A percentile compares a stretch with the other conserved stretches of the same genome.
These are phyloP conservation scores for Epinephelus fuscoguttatus DNA, from an alignment of 2,113 vertebrate species.

Conservation along the genomic window DNA sequence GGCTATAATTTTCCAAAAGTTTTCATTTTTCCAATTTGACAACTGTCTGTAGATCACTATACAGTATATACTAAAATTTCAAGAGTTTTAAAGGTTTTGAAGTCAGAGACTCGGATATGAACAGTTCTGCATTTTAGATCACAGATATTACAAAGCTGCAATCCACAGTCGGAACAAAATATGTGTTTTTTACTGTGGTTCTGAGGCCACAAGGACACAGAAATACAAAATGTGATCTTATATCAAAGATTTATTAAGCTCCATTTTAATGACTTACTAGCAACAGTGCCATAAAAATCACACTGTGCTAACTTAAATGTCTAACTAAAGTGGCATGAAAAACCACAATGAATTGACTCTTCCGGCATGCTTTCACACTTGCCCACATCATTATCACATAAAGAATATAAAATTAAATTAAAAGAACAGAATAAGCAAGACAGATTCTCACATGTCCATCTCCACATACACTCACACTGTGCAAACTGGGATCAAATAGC, in stretches of 20 bases:
- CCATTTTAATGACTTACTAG: background rate
- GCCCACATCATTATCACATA: background rate
- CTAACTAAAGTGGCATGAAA: slow-evolving; percentile 5
- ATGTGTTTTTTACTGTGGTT: background rate
- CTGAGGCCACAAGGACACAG: background rate
- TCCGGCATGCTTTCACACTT: background rate
- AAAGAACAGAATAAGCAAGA: background rate
- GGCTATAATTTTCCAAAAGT: too few species aligned
- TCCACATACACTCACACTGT: background rate
- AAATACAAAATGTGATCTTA: background rate
- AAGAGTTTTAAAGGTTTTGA: background rate
- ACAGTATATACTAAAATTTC: background rate
- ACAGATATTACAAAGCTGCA: background rate
- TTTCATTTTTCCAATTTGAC: background rate
- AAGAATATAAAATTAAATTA: slow-evolving; percentile 14
- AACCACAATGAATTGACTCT: slow-evolving; percentile 5
- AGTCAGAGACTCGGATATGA: background rate
- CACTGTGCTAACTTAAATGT: background rate
- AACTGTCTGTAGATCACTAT: background rate
- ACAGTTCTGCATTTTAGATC: background rate
- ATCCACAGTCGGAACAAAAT: background rate
- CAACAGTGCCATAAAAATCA: background rate
- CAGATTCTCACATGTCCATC: background rate
- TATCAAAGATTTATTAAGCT: background rate
- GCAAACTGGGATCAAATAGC: background rate